These are phyloP conservation scores for Lepidurus couesii DNA, from an alignment of 1,140 invertebrate species.

Conservation along the genomic window DNA sequence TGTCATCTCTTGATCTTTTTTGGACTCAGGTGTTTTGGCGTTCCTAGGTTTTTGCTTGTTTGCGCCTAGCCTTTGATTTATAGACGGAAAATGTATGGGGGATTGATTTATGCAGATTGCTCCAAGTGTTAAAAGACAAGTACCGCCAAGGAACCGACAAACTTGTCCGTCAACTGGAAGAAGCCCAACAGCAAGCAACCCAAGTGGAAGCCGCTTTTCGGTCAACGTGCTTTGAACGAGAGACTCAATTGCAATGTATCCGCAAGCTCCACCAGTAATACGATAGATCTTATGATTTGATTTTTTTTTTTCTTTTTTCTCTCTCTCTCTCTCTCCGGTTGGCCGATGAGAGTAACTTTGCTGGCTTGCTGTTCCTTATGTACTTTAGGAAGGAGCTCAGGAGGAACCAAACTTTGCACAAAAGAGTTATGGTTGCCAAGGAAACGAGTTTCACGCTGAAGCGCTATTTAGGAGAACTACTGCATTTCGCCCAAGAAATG, in stretches of 20 bases:
- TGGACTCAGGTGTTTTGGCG: neutral
- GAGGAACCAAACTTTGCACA: neutral
- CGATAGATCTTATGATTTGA: neutral
- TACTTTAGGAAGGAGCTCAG: neutral
- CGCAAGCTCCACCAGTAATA: neutral
- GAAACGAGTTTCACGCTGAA: slow-evolving; percentile 1
- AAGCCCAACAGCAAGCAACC: neutral
- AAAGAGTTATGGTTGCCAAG: neutral
- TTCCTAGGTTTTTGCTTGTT: neutral
- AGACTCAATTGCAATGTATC: neutral
- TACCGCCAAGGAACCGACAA: neutral
- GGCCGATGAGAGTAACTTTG: neutral
- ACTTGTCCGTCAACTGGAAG: slow-evolving; percentile 6
- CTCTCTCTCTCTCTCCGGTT: neutral
- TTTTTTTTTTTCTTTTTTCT: neutral
- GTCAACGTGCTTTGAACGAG: neutral
- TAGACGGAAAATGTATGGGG: neutral
- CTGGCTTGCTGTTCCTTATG: neutral
- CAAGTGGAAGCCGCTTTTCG: neutral
- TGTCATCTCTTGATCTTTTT: neutral
- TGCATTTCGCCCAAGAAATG: neutral
- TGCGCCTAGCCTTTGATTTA: neutral
- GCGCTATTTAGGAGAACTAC: neutral
- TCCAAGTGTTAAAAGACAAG: slow-evolving; percentile 1
- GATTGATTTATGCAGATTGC: neutral